phyloP scores from a whole-genome alignment of 2,797 vertebrate species.

The Gastrophryne carolinensis region DNA sequence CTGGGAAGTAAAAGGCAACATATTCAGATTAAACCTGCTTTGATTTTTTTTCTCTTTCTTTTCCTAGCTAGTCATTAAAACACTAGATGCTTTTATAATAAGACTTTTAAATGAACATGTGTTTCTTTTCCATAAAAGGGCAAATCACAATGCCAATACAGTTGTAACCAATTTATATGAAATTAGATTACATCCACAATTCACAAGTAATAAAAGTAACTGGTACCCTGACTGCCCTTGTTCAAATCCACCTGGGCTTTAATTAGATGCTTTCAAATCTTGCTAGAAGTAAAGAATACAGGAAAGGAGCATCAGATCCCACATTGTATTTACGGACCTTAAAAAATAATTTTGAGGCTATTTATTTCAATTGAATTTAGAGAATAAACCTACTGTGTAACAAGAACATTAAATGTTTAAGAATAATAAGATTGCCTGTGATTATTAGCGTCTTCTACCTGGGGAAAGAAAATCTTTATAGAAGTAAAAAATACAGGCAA shows the following conservation, averaged over 20 bases:
- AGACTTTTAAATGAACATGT: slow-evolving; percentile 34
- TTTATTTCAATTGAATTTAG: background rate
- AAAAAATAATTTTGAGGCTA: background rate
- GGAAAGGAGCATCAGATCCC: background rate
- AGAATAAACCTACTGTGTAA: background rate
- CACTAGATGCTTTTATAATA: slow-evolving; percentile 21
- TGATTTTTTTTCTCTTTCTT: background rate
- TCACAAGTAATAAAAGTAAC: slow-evolving; percentile 1
- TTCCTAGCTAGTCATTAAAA: slow-evolving; percentile 25
- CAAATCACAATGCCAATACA: background rate
- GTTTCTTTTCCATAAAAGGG: slow-evolving; percentile 19
- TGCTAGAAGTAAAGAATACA: background rate
- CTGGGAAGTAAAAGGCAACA: slow-evolving; percentile 47
- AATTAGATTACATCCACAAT: slow-evolving; percentile 26
- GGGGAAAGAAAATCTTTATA: too few relatives aligned
- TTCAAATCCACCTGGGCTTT: slow-evolving; percentile 10
- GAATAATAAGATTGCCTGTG: background rate
- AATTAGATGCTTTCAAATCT: slow-evolving; percentile 24
- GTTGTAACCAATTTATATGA: slow-evolving; percentile 34
- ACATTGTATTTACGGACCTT: background rate
- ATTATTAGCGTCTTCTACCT: background rate
- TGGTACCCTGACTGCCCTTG: background rate
- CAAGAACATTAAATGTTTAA: background rate
- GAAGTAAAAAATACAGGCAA: too few relatives aligned
- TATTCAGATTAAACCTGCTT: slow-evolving; percentile 43